Conservation (phyloP, 2,888 invertebrate species). For the Harpalus rubripes region DNA sequence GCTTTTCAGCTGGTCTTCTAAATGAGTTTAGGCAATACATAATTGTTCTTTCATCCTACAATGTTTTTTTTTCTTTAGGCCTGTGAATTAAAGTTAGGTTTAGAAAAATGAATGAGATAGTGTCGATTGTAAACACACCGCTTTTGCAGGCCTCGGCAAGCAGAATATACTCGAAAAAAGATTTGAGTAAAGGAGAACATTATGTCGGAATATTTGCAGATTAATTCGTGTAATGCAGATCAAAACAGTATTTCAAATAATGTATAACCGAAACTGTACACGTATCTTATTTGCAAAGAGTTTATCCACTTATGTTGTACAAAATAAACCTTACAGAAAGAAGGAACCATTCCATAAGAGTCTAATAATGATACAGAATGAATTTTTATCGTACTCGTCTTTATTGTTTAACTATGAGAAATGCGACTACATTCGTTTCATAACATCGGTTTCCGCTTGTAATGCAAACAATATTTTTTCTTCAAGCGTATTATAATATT, state of each 20-base stretch:
- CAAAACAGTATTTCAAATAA: constrained; percentile 95
- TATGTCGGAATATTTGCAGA: constrained; percentile 83
- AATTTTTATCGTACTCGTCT: too few relatives aligned
- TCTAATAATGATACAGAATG: too few relatives aligned
- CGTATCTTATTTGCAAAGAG: constrained; percentile 87
- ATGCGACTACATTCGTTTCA: too few relatives aligned
- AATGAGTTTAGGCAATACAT: constrained; percentile 79
- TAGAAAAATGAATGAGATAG: constrained; percentile 85
- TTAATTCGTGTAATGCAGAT: constrained; percentile 84
- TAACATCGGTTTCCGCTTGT: too few relatives aligned
- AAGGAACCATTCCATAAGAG: constrained; percentile 78
- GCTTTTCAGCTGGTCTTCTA: constrained; percentile 83
- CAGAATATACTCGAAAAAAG: constrained; percentile 84
- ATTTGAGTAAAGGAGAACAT: constrained; percentile 81
- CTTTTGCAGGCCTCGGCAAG: constrained; percentile 86
- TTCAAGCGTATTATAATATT: too few relatives aligned
- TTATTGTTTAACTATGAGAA: too few relatives aligned
- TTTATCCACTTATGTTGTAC: constrained; percentile 85
- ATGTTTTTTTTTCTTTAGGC: constrained; percentile 79
- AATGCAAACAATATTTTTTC: too few relatives aligned
- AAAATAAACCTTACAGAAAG: constrained; percentile 86
- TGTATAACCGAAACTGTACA: constrained; percentile 93
- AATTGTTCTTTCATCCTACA: constrained; percentile 85
- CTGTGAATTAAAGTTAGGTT: constrained; percentile 76
- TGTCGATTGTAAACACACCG: constrained; percentile 85